Evolutionary conservation across 2,888 invertebrate species (phyloP), one percentile per base, ranked within the genome.

Genomic region (Pteria penguin): DNA sequence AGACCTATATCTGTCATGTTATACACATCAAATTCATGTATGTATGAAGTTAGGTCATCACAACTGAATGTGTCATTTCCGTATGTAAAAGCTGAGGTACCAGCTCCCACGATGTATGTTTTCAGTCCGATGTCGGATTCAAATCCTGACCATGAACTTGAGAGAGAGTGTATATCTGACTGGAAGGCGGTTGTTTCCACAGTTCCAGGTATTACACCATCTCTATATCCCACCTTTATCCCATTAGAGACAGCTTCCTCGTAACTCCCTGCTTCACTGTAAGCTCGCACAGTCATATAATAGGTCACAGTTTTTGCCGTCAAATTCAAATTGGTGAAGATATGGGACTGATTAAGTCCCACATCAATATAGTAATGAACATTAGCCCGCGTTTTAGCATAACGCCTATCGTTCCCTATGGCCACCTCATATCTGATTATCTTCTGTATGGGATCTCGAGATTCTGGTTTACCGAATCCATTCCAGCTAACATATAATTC

Each of bases 161-260:
- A 65, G 2, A 85, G 58, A 5, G 55, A 65, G 14, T 78, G 66
- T 4, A 76, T 78, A 8, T 75, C 62, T 1, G 78, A 79, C 57
- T 84, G 84, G 24, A 69, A 78, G 11, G 29, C 52, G 4, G 27
- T 62, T 26, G 74, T 24, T 31, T 75, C 76, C 14, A 86, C 60
- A 2, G 29, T 55, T 4, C 85, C 85, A 4, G 79, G 74, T 4
- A 70, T 72, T 22, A 86, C 78, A 5, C 65, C 80, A 29, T 79
- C 81, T 11, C 70, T 57, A 65, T 72, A 84, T 2, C 87, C 87
- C 4, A 85, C 87, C 33, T 74, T 74, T 26, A 88, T 79, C 4
- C 88, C 88, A 67, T 87, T 87, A 0, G 87, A 86, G 55, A 79
- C 82, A 14, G 79, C 84, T 76, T 87, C 87, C 5, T 80, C 81